Evolutionary conservation across 2,888 invertebrate species (phyloP).

Genomic region (Monoplex corrugatus): DNA sequence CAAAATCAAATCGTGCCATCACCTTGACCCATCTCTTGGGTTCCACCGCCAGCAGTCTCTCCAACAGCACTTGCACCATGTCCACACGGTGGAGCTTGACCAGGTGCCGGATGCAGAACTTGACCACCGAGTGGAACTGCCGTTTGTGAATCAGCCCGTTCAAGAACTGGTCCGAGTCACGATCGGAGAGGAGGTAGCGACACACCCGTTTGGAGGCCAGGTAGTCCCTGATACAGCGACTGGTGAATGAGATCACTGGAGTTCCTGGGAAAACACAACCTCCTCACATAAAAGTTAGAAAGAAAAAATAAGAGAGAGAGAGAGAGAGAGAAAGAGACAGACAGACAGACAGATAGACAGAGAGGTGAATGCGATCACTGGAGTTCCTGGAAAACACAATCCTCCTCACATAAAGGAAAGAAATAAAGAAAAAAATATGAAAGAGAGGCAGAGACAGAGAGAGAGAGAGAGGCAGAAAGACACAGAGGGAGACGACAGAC

Average conservation of each 20-base stretch:
- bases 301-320: too few species aligned
- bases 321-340: too few species aligned
- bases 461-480: too few species aligned
- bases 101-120: constrained; percentile 53
- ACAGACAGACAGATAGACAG: too few species aligned
- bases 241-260: constrained; percentile 56
- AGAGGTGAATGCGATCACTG: too few species aligned
- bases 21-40: constrained; percentile 37
- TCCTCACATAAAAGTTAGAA: too few species aligned
- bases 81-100: constrained; percentile 56
- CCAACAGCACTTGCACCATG: constrained; percentile 53
- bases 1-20: too few species aligned
- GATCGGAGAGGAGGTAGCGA: constrained; percentile 57
- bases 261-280: constrained; percentile 21
- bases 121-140: constrained; percentile 57
- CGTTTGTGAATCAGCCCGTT: constrained; percentile 54
- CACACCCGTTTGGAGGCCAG: constrained; percentile 60
- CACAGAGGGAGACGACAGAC: too few species aligned
- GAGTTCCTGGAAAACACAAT: too few species aligned
- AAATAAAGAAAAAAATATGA: too few species aligned
- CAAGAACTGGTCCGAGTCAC: constrained; percentile 55
- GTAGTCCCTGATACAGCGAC: constrained; percentile 61
- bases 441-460: too few species aligned
- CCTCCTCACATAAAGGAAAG: too few species aligned
- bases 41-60: constrained; percentile 33